These are phyloP conservation scores for Lophura nycthemera DNA, from an alignment of 2,113 vertebrate genomes.

Conservation along the genomic window DNA sequence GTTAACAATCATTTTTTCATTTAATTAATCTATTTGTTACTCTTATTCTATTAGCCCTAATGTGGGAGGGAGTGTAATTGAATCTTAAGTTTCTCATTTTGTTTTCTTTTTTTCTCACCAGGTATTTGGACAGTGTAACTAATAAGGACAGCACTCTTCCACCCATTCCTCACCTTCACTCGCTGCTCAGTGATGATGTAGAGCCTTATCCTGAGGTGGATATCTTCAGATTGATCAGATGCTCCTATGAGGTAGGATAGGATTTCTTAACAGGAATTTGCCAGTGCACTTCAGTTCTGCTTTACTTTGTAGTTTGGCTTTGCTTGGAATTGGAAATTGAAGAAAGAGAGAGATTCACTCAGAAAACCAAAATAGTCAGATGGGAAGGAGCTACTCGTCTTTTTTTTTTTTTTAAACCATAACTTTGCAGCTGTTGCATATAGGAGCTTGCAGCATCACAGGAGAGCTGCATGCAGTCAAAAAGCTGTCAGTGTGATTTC, in stretches of 20 bases:
- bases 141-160: constrained; percentile 98
- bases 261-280: background rate
- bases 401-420: background rate
- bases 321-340: background rate
- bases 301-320: background rate
- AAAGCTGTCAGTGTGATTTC: background rate
- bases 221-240: constrained; percentile 94
- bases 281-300: background rate
- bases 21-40: background rate
- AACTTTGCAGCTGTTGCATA: background rate
- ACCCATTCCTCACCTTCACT: constrained; percentile 97
- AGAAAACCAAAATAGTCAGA: background rate
- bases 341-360: background rate
- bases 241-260: constrained; percentile 90
- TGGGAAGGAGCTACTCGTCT: background rate
- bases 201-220: constrained; percentile 96
- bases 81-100: background rate
- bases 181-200: constrained; percentile 91
- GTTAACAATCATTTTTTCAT: background rate
- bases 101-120: constrained; percentile 19
- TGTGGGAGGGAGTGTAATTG: background rate
- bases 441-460: background rate
- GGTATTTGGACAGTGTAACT: constrained; percentile 96
- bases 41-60: background rate
- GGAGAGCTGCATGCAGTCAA: background rate